phyloP scores from a whole-genome alignment of 2,797 vertebrate genomes.

The Petrocephalus schoutedeni region DNA sequence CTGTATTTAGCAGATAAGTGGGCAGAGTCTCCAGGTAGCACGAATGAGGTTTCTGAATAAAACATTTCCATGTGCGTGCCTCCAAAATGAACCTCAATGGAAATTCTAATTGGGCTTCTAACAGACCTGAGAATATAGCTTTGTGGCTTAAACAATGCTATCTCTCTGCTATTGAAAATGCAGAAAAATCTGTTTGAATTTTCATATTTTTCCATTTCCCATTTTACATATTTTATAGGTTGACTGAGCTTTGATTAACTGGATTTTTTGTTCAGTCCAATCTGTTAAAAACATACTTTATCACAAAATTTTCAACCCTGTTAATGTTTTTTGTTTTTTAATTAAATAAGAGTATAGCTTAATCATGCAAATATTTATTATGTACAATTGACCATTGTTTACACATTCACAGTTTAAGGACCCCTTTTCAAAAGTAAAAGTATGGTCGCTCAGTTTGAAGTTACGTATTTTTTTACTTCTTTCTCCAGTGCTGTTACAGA shows the following conservation, averaged over 20 bases:
- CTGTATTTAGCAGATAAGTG: slow-evolving; percentile 22
- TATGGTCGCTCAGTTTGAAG: background rate
- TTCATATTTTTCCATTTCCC: slow-evolving; percentile 2
- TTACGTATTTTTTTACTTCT: background rate
- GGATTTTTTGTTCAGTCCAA: slow-evolving; percentile 2
- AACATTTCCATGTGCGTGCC: slow-evolving; percentile 14
- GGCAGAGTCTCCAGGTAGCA: slow-evolving; percentile 17
- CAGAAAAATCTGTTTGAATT: slow-evolving; percentile 11
- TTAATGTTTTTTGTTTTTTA: slow-evolving; percentile 35
- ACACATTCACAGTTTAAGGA: background rate
- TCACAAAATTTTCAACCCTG: background rate
- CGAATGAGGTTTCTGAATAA: slow-evolving; percentile 23
- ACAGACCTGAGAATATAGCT: background rate
- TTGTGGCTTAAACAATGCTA: background rate
- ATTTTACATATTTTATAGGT: background rate
- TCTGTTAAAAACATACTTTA: slow-evolving; percentile 4
- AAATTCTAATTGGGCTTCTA: slow-evolving; percentile 21
- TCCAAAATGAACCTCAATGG: slow-evolving; percentile 18
- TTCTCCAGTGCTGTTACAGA: background rate
- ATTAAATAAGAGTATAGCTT: background rate
- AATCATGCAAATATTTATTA: background rate
- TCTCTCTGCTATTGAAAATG: slow-evolving; percentile 3
- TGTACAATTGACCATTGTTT: background rate
- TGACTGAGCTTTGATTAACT: slow-evolving; percentile 14
- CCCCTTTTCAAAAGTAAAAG: background rate